Base-by-base conservation (phyloP, 2,113 vertebrate genomes). In the Colinus virginianus region DNA sequence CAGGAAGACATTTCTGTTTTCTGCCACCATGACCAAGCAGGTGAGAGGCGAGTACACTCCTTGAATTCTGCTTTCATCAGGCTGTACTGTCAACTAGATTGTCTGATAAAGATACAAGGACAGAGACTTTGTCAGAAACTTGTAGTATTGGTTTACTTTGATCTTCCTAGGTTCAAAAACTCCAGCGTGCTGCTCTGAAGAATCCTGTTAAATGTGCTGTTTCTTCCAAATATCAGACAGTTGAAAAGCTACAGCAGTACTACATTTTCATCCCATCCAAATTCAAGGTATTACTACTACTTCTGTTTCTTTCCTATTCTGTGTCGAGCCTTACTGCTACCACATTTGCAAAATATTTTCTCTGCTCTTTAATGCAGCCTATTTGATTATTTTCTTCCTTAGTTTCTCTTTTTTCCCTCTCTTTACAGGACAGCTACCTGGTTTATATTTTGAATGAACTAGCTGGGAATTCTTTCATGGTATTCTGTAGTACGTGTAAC, bases 21-120 rank as follows among this genome's bases (percentile, higher is more conserved):
- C 99, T 59, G 99, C 99, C 74, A 99, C 99, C 36, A 99, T 99
- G 99, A 99, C 99, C 28, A 99, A 99, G 97, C 99, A 99, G 98
- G 99, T 99, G 96, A 93, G 83, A 67, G 40, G 23, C 63, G 48
- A 55, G 28, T 49, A 51, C n/a, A 72, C 4, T 74, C 42, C 25
- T 81, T 79, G 43, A 88, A 13, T 43, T 90, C 22, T 84, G 8
- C 18, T 93, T 87, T 46, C 22, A 17, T 94, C 28, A 75, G 51
- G n/a, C 71, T 77, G 1, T 48, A 28, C 17, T 70, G 14, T 72
- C 77, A 30, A 63, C 10, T 66, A 34, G 43, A 48, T 14, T 69
- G 21, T 43, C 56, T 67, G 25, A 53, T 78, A 23, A 4, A 30
- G 15, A 5, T n/a, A 62, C 11, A 68, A 11, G 14, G 59, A 55